These are phyloP conservation scores for Muscicapa comitata DNA, from an alignment of 2,797 vertebrate genomes.

Conservation along the genomic window DNA sequence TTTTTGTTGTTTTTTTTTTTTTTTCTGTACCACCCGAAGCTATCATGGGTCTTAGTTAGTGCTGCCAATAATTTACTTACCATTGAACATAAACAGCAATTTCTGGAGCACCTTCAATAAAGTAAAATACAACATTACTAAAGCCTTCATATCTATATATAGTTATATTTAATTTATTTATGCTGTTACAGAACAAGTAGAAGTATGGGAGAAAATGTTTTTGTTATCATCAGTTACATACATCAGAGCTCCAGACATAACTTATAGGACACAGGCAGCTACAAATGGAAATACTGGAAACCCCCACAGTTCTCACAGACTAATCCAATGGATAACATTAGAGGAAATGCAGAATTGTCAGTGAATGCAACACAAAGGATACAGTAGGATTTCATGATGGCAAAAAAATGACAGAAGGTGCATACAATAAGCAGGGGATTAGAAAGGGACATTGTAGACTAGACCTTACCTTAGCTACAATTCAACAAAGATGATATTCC, in stretches of 20 bases:
- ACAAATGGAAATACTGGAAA: background rate
- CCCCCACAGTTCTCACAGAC: background rate
- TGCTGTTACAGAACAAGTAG: background rate
- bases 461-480: background rate
- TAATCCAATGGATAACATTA: background rate
- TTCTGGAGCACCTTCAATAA: background rate
- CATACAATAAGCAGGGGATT: background rate
- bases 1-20: background rate
- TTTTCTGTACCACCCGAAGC: background rate
- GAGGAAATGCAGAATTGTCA: background rate
- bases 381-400: background rate
- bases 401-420: background rate
- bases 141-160: background rate
- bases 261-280: background rate
- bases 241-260: accelerated
- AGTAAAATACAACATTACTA: background rate
- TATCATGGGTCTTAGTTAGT: background rate
- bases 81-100: background rate
- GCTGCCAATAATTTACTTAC: background rate
- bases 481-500: background rate
- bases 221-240: background rate
- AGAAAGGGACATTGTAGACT: background rate
- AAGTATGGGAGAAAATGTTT: background rate
- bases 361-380: background rate
- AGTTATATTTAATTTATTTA: background rate